Base-by-base conservation (phyloP, 2,113 vertebrate species). In the Talpa occidentalis region DNA sequence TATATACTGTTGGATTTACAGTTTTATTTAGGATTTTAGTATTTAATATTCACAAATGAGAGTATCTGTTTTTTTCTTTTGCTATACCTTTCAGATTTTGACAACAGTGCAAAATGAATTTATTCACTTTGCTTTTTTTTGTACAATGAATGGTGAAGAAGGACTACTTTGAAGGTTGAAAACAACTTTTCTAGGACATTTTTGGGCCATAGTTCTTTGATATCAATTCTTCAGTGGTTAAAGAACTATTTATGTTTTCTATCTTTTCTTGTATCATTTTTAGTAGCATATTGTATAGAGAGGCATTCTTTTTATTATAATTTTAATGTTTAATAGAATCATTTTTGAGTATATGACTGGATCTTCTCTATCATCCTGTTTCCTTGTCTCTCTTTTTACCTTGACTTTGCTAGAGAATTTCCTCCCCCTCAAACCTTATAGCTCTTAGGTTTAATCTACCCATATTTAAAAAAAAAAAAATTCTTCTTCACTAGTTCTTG, bases 401-500 rank as follows among this genome's bases (percentile, higher is more conserved):
- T 84, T 74, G 32, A 91, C 8, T 81, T 91, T 93, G 73, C 32
- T 5, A 30, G 42, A 80, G 12, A 10, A 10, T 82, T 72, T 42
- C 10, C 59, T 62, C 26, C 11, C 26, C 21, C 9, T 28, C 37
- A 19, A n/a, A 14, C 28, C 49, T 26, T n/a, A 14, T 1, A 30
- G 54, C 44, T 54, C 12, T 91, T 94, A 40, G 40, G 5, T 70
- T 60, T 74, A 70, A 35, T 56, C 28, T 69, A 3, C n/a, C 60
- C 6, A 56, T 56, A 7, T 52, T 32, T 73, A 35, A 47, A 32
- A 28, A 47, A 74, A 22, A n/a, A 59, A 49, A 76, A 62, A 66
- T 64, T 77, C 30, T 67, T 95, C 91, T 62, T 80, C 14, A 6
- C 74, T 81, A 83, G 66, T 30, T 95, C 40, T 73, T 80, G 21